Evolutionary conservation across 1,140 invertebrate species (phyloP), one percentile per base, ranked within the genome.

Genomic region (Caerostris darwini): DNA sequence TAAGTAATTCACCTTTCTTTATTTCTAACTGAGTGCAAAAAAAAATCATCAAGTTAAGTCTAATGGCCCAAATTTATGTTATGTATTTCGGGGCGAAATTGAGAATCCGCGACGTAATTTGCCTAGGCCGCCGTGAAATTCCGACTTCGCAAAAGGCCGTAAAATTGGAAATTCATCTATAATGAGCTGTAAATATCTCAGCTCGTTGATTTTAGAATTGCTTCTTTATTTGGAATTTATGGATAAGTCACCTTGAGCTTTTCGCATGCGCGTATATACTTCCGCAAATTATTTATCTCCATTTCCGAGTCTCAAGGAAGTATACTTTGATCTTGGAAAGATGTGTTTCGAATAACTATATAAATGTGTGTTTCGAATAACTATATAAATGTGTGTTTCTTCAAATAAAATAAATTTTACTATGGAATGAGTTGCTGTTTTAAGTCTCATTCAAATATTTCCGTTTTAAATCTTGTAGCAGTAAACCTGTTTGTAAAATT

Each of bases 161-260:
- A 89, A 89, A 69, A 89, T 67, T 89, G 58, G 61, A 69, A 83
- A 89, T 69, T 89, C 34, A 59, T 89, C 87, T 67, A 69, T 89
- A 89, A 89, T 69, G 87, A 89, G 87, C 87, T 67, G 14, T 64
- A 89, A 89, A 89, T 61, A 67, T 19, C 64, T 89, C 59, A 89
- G 61, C 87, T 89, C 59, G 87, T 89, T 89, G 59, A 34, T 59
- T 67, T 89, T 34, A 67, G 34, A 56, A 89, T 53, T 12, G n/a
- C 59, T 89, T 67, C 50, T 89, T 89, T 89, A 89, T 89, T 89
- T 59, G 87, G 34, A 89, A 89, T 64, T 89, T 67, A 89, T 89
- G 61, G 8, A 17, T 17, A 17, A 89, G 34, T 89, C 53, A 17
- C 34, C 56, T 57, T 14, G 56, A n/a, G 17, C 3, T 71, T 71